Evolutionary conservation across 2,797 vertebrate species (phyloP).

Genomic region (Acipenser oxyrinchus): DNA sequence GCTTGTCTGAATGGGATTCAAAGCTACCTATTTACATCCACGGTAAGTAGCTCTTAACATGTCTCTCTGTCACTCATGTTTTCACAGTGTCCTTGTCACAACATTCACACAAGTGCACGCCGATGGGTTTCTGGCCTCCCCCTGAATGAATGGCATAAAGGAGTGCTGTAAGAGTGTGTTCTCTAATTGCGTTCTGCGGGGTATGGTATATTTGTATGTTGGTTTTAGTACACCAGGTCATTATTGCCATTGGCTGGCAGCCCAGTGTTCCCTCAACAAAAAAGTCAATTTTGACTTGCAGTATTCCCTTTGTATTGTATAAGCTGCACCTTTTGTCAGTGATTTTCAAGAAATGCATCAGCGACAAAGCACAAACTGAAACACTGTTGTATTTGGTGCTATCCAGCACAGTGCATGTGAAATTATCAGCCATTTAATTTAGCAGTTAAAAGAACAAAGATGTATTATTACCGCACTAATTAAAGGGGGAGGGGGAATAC

Average conservation of each 20-base stretch:
- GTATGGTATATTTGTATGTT: slow-evolving; percentile 34
- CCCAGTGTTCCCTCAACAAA: slow-evolving; percentile 25
- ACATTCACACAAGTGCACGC: slow-evolving; percentile 18
- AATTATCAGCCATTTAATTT: too few species aligned
- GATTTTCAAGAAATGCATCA: too few species aligned
- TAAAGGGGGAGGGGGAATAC: background rate
- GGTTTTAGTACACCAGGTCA: slow-evolving; percentile 17
- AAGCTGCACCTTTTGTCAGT: too few species aligned
- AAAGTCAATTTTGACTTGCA: too few species aligned
- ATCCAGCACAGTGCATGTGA: too few species aligned
- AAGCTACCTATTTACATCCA: slow-evolving; percentile 39
- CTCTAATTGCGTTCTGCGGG: slow-evolving; percentile 19
- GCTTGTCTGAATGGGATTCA: slow-evolving; percentile 29
- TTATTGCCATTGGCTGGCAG: slow-evolving; percentile 33
- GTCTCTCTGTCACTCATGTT: slow-evolving; percentile 42
- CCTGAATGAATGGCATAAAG: too few species aligned
- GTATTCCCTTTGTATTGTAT: too few species aligned
- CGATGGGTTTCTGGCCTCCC: slow-evolving; percentile 14
- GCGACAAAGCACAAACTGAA: too few species aligned
- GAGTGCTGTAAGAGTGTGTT: slow-evolving; percentile 22
- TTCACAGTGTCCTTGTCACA: slow-evolving; percentile 30
- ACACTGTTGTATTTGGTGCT: too few species aligned
- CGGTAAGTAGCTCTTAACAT: slow-evolving; percentile 41
- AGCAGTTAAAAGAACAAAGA: too few species aligned
- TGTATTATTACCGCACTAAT: too few species aligned